phyloP scores from a whole-genome alignment of 2,797 vertebrate species.

The Poeciliopsis presidionis region DNA sequence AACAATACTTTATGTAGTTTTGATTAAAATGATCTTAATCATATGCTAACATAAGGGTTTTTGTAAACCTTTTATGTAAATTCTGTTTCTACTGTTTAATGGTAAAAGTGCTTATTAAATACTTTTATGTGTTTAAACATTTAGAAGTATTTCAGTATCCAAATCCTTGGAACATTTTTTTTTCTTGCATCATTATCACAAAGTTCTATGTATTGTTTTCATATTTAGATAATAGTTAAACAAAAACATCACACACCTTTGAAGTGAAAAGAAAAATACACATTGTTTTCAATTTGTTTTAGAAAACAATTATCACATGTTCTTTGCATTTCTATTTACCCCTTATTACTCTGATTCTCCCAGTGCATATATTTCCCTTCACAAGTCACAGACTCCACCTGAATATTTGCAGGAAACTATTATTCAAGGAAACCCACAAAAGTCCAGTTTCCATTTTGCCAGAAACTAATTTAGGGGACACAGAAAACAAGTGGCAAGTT shows the following conservation, averaged over 20 bases:
- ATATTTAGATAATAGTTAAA: not conserved
- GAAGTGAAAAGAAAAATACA: not conserved
- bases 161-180: not conserved
- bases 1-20: slow-evolving; percentile 15
- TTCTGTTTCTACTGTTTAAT: not conserved
- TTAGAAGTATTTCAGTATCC: slow-evolving; percentile 15
- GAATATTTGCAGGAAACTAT: not conserved
- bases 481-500: not conserved
- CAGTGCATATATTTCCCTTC: not conserved
- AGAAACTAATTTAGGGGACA: not conserved
- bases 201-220: not conserved
- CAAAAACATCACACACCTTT: not conserved
- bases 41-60: not conserved
- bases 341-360: not conserved
- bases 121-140: no score
- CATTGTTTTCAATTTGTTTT: not conserved
- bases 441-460: not conserved
- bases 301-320: not conserved
- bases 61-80: not conserved
- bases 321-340: not conserved
- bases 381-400: not conserved
- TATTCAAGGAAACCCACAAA: not conserved
- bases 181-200: not conserved
- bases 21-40: slow-evolving; percentile 17
- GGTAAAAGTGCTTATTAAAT: not conserved